Evolutionary conservation across 1,140 invertebrate genomes (phyloP).

Genomic region (Sarcophaga peregrina): DNA sequence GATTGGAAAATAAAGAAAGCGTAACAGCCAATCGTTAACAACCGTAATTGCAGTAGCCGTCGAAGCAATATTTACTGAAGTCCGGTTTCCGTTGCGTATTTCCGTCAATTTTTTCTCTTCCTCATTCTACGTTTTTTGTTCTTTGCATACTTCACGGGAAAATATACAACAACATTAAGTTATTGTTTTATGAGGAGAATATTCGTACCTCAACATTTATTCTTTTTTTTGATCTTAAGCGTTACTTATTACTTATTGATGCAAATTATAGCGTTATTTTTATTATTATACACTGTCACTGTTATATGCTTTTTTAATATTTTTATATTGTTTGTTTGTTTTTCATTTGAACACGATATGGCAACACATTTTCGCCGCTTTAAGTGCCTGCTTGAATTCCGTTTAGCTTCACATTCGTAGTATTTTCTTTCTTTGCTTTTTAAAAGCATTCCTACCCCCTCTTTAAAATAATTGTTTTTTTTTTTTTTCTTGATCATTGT

Average conservation of each 20-base stretch:
- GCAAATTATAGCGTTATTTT: background rate
- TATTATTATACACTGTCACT: background rate
- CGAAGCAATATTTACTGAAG: too few species aligned
- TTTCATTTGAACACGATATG: background rate
- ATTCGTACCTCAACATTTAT: background rate
- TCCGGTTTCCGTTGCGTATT: background rate
- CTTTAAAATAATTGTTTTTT: slow-evolving; percentile 11
- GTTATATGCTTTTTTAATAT: too few species aligned
- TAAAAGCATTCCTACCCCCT: slow-evolving; percentile 1
- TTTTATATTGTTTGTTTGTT: background rate
- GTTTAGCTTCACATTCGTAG: background rate
- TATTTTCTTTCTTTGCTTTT: background rate
- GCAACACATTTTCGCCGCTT: background rate
- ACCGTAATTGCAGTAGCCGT: too few species aligned
- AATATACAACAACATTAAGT: too few species aligned
- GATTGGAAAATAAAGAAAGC: too few species aligned
- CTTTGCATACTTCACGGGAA: too few species aligned
- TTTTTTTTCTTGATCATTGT: too few species aligned
- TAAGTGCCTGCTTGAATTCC: background rate
- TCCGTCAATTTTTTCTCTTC: background rate
- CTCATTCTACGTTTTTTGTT: too few species aligned
- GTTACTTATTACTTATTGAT: background rate
- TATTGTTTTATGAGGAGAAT: too few species aligned
- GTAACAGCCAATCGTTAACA: too few species aligned
- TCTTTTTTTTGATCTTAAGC: background rate